Base-by-base conservation (phyloP, 2,888 invertebrate species). In the Nomada ferruginata region DNA sequence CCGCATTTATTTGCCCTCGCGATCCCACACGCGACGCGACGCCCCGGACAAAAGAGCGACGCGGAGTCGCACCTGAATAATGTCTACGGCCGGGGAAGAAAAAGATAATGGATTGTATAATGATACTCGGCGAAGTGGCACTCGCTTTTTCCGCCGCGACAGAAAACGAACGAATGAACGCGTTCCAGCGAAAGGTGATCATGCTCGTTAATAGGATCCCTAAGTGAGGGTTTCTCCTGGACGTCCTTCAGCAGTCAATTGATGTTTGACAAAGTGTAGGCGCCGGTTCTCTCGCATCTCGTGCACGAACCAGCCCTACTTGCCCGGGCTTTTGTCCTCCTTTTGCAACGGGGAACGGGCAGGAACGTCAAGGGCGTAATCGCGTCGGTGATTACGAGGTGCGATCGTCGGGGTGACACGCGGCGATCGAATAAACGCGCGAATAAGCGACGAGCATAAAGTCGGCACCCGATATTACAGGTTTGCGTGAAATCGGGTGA, bases 401-500 rank as follows among this genome's bases (percentile, higher is more conserved):
- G 18, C 47, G 18, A 15, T 26, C 26, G 57, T 57, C 26, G 57
- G 20, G 26, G 13, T 13, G 26, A 23, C 57, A 7, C 26, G 59
- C 44, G 4, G 23, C 42, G 23, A 1, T 52, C 29, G 13, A 13
- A 13, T n/a, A 26, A 44, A n/a, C n/a, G 59, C 47, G n/a, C 29
- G 59, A 50, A 70, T 50, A 60, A 60, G 26, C 29, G n/a, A 50
- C 42, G 57, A 52, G 26, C 11, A 23, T n/a, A 47, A 72, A 72
- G 77, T 70, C 68, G 72, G 66, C 61, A 69, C 74, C 44, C 69
- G 82, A 81, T 81, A 83, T 79, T 71, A 68, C 83, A 42, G 68
- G 77, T 70, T 76, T 26, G 83, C 83, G 83, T 82, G 83, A 85
- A 85, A 83, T 82, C 83, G 74, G 63, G 72, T 86, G 86, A 85